Conservation (phyloP, 2,888 invertebrate species). For the Ophioninae sp. region DNA sequence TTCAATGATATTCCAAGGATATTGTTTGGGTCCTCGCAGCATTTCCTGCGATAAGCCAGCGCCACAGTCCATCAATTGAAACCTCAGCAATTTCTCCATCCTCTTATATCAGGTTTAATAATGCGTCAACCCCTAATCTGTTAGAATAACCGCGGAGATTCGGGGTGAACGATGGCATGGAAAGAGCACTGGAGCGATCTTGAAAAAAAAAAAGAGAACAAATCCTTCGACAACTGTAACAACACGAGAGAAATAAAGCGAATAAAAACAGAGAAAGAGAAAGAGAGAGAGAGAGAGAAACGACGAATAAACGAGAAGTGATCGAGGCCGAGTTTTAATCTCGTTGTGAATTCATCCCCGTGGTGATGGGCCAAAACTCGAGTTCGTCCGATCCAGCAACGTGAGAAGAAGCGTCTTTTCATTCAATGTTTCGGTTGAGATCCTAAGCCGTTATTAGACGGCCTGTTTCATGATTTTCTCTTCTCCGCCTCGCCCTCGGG, state of each 20-base stretch:
- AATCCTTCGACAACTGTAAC: constrained; percentile 77
- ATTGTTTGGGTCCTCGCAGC: no score
- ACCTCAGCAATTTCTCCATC: background rate
- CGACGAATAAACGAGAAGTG: constrained; percentile 29
- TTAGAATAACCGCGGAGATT: constrained; percentile 74
- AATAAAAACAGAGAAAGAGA: constrained; percentile 32
- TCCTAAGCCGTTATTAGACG: constrained; percentile 74
- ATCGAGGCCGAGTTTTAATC: constrained; percentile 59
- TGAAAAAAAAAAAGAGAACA: constrained; percentile 49
- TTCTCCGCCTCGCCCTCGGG: constrained; percentile 72
- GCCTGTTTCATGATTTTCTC: constrained; percentile 45
- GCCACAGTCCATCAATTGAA: background rate
- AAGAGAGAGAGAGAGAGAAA: constrained; percentile 20
- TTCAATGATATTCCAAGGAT: no score
- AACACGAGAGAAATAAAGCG: constrained; percentile 68
- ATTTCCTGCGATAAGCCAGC: background rate
- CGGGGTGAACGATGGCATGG: constrained; percentile 44
- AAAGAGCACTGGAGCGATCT: constrained; percentile 59
- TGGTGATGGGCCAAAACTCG: constrained; percentile 26
- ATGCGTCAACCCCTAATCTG: constrained; percentile 76
- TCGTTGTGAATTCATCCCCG: constrained; percentile 54
- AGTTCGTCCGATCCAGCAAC: background rate
- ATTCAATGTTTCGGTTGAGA: constrained; percentile 78
- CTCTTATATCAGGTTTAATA: constrained; percentile 75
- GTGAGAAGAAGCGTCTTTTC: constrained; percentile 70